Evolutionary conservation across 2,888 invertebrate species (phyloP).

Genomic region (Drosophila pseudotalamancana): DNA sequence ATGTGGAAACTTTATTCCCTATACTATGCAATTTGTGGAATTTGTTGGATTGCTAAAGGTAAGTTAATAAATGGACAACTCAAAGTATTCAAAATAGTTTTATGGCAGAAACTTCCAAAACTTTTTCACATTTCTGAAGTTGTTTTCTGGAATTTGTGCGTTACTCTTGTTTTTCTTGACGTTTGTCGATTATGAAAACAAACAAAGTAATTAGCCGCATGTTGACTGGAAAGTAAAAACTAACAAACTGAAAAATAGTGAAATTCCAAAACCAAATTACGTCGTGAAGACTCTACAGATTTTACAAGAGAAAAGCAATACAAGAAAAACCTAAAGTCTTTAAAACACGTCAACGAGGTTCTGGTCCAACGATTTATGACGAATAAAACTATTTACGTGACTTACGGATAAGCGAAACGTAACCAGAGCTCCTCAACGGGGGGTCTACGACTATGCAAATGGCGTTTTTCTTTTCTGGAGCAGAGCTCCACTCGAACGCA

Average conservation of each 20-base stretch:
- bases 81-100: not conserved
- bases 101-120: not conserved
- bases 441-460: constrained; percentile 44
- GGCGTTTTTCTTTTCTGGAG: constrained; percentile 40
- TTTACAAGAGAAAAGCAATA: constrained; percentile 50
- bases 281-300: constrained; percentile 45
- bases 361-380: constrained; percentile 80
- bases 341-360: constrained; percentile 69
- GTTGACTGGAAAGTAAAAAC: constrained; percentile 52
- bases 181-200: constrained; percentile 49
- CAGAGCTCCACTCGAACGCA: constrained; percentile 15
- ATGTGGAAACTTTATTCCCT: constrained; percentile 64
- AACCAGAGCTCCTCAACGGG: constrained; percentile 38
- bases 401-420: constrained; percentile 53
- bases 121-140: constrained; percentile 2
- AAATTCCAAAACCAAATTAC: constrained; percentile 66
- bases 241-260: constrained; percentile 59
- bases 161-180: constrained; percentile 25
- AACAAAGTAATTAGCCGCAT: constrained; percentile 77
- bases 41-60: constrained; percentile 50
- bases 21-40: constrained; percentile 36
- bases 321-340: constrained; percentile 26
- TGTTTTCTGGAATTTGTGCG: constrained; percentile 14
- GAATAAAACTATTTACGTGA: constrained; percentile 75
- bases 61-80: constrained; percentile 25